Base-by-base conservation (phyloP, 2,797 vertebrate genomes). In the Mareca penelope region DNA sequence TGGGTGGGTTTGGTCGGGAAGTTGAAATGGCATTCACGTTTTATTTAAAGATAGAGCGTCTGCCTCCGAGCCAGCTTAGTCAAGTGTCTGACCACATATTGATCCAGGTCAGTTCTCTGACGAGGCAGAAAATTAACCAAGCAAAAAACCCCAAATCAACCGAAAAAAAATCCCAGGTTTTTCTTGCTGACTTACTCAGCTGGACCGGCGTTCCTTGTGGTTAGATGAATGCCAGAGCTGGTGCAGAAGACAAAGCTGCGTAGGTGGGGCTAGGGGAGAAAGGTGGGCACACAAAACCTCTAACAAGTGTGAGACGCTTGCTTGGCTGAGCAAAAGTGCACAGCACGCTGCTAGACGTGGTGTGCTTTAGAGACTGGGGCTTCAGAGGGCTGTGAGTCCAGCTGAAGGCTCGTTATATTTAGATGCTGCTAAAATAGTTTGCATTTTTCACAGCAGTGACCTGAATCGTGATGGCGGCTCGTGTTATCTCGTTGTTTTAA, bases 311-410 rank as follows among this genome's bases (percentile, higher is more conserved):
- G 37, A 42, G 63, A 21, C 21, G 42, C 31, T n/a, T 26, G 7
- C 42, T 70, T 48, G 37, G 29, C 37, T 68, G 18, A 56, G 48
- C 15, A 2, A 1, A 31, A 65, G 56, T 1, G 17, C 33, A 0
- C 4, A 8, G 22, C 5, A 1, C 8, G 1, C 21, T 73, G 60
- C n/a, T 26, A 22, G 39, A 65, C 28, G 2, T 12, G 12, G 0
- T n/a, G 17, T 17, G 13, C 42, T 67, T 48, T 35, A 39, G 42
- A 48, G 24, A 18, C 5, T 4, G 8, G 18, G 40, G 12, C 67
- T 69, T 57, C 31, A 35, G 10, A 55, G 80, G 37, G 28, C 12
- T 15, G 24, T 0, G 15, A 78, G 33, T n/a, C 57, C 50, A n/a
- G 42, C 78, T 68, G 81, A 61, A 71, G 64, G 26, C 44, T 81